Evolutionary conservation across 2,888 invertebrate species (phyloP), one percentile per base, ranked within the genome.

Genomic region (Ceratothoa steindachneri): DNA sequence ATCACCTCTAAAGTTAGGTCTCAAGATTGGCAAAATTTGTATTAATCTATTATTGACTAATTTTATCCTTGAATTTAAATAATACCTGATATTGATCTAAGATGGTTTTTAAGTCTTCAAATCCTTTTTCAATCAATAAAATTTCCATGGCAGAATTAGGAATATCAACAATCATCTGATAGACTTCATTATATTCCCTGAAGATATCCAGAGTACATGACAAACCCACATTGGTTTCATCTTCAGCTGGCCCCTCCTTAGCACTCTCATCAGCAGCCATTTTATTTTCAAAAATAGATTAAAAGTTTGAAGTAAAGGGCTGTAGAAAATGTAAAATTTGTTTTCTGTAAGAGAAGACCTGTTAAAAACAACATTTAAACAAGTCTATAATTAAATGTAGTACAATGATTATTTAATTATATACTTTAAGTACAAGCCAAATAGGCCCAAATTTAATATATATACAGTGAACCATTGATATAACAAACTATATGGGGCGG

Each of bases 61-160:
- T n/a, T n/a, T n/a, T n/a, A n/a, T n/a, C n/a, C n/a, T n/a, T n/a
- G n/a, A n/a, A n/a, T n/a, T n/a, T n/a, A n/a, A 30, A 4, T 15
- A 41, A 52, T 60, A 77, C 75, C 78, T 78, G 78, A 31, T 78
- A 78, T 28, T 71, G 30, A 64, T 78, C 73, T 27, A 78, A 30
- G n/a, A 78, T 75, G 27, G 73, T 78, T 19, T 69, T 75, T 1
- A 78, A 27, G 12, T 70, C 69, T 41, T 78, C 73, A 60, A 75
- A 78, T 7, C 75, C 75, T 19, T 78, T 78, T 30, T 78, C 78
- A 28, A 68, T 73, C 1, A 41, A 52, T 22, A 69, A 65, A 9
- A 67, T 30, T 5, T 30, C 66, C 19, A 66, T 15, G n/a, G 53
- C 55, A 19, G 31, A 30, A 22, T 69, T 30, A 3, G 55, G 67